Evolutionary conservation across 1,140 invertebrate species (phyloP).

Genomic region (Araneus ventricosus): DNA sequence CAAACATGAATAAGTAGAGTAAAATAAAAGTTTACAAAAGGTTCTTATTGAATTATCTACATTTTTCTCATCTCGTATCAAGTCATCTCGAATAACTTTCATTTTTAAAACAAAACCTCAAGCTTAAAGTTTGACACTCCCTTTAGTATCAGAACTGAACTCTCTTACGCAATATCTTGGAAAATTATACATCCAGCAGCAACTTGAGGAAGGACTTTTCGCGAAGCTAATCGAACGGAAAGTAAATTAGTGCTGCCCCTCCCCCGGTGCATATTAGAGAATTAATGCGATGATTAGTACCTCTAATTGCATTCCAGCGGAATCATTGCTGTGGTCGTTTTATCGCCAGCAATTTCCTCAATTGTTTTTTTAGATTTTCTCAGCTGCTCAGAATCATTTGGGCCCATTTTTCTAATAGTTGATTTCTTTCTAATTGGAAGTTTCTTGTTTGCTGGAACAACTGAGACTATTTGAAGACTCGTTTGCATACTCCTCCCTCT

Average conservation of each 20-base stretch:
- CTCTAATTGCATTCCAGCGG: slow-evolving; percentile 34
- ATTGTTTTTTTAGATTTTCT: slow-evolving; percentile 33
- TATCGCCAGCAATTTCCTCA: slow-evolving; percentile 10
- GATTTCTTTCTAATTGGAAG: slow-evolving; percentile 29
- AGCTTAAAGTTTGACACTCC: too few relatives aligned
- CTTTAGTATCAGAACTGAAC: too few relatives aligned
- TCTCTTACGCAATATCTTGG: background rate
- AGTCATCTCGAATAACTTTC: too few relatives aligned
- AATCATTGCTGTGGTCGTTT: slow-evolving; percentile 38
- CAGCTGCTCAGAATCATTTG: slow-evolving; percentile 13
- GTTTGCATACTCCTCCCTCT: background rate
- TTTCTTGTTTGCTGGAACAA: background rate
- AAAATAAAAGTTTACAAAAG: too few relatives aligned
- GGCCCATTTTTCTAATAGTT: slow-evolving; percentile 13
- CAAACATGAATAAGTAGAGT: too few relatives aligned
- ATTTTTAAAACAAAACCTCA: too few relatives aligned
- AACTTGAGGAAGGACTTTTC: background rate
- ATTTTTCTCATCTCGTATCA: too few relatives aligned
- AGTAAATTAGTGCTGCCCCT: background rate
- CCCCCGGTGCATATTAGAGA: background rate
- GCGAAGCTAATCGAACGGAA: background rate
- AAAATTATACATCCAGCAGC: background rate
- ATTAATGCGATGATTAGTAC: slow-evolving; percentile 28
- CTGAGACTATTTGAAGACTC: background rate
- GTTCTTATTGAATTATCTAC: too few relatives aligned